Conservation (phyloP, 1,140 invertebrate genomes). For the Campoletis sonorensis region DNA sequence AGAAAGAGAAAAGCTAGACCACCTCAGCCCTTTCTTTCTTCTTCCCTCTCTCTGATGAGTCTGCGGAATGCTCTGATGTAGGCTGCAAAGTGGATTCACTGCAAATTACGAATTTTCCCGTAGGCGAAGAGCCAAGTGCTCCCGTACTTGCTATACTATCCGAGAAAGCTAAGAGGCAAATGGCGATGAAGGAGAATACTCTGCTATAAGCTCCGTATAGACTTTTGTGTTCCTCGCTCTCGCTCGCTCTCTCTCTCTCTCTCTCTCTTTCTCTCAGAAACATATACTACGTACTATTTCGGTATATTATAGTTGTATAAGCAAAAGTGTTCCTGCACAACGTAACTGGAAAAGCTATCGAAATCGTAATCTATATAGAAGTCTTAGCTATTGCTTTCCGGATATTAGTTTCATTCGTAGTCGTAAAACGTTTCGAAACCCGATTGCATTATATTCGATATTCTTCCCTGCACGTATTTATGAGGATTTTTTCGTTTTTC, state of each 20-base stretch:
- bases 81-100: slow-evolving; percentile 47
- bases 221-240: background rate
- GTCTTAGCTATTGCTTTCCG: background rate
- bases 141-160: background rate
- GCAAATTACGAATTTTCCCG: slow-evolving; percentile 45
- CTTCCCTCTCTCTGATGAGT: slow-evolving; percentile 29
- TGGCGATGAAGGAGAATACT: slow-evolving; percentile 14
- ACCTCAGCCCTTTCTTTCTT: background rate
- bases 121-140: slow-evolving; percentile 38
- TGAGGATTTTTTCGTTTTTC: background rate
- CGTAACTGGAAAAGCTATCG: slow-evolving; percentile 15
- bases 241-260: background rate
- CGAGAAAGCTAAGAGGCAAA: slow-evolving; percentile 16
- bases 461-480: background rate
- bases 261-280: background rate
- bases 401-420: slow-evolving; percentile 20
- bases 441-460: slow-evolving; percentile 9
- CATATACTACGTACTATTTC: background rate
- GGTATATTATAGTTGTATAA: background rate
- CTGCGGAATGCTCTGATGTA: slow-evolving; percentile 43
- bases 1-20: slow-evolving; percentile 8
- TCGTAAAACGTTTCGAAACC: slow-evolving; percentile 23
- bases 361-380: slow-evolving; percentile 7
- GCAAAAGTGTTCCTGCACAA: background rate
- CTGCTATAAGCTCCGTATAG: slow-evolving; percentile 19